Percentiles rank a stretch among this genome's conserved stretches.
Conservation (phyloP, 2,113 vertebrate genomes). For the Peromyscus maniculatus region DNA sequence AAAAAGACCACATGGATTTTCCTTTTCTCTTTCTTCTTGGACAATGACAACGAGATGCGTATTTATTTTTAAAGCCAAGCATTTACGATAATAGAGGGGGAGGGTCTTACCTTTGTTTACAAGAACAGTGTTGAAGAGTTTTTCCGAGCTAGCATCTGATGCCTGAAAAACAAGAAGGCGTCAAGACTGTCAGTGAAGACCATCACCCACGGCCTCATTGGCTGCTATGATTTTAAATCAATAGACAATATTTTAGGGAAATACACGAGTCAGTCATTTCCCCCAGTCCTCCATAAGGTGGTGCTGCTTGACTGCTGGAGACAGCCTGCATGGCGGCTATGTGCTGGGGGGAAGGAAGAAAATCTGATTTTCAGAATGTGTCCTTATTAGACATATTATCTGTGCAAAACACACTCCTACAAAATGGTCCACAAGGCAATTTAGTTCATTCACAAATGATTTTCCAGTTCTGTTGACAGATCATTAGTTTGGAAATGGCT, state of each 20-base stretch:
- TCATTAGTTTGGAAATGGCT: constrained; percentile 29
- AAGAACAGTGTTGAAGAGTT: constrained; percentile 95
- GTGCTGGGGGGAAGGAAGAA: constrained; percentile 34
- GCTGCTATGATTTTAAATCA: constrained; percentile 20
- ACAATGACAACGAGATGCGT: neutral
- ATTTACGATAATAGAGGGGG: constrained; percentile 51
- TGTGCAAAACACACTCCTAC: constrained; percentile 75
- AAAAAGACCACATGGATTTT: neutral
- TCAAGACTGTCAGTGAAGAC: constrained; percentile 21
- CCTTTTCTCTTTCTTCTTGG: neutral
- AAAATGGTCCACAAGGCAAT: constrained; percentile 71
- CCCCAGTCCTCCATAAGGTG: constrained; percentile 89
- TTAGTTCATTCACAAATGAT: constrained; percentile 61
- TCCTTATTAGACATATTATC: constrained; percentile 80
- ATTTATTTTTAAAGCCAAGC: neutral
- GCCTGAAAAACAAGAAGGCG: constrained; percentile 90
- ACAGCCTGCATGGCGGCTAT: constrained; percentile 81
- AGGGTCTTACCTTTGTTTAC: constrained; percentile 94
- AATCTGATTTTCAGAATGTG: constrained; percentile 73
- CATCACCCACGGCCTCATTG: neutral
- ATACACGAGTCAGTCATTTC: constrained; percentile 62
- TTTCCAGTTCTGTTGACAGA: constrained; percentile 46
- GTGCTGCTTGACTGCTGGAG: constrained; percentile 90
- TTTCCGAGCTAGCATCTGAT: constrained; percentile 97
- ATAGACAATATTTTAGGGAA: constrained; percentile 49